These are phyloP conservation scores for Achroia grisella DNA, from an alignment of 1,140 invertebrate species.

Conservation along the genomic window DNA sequence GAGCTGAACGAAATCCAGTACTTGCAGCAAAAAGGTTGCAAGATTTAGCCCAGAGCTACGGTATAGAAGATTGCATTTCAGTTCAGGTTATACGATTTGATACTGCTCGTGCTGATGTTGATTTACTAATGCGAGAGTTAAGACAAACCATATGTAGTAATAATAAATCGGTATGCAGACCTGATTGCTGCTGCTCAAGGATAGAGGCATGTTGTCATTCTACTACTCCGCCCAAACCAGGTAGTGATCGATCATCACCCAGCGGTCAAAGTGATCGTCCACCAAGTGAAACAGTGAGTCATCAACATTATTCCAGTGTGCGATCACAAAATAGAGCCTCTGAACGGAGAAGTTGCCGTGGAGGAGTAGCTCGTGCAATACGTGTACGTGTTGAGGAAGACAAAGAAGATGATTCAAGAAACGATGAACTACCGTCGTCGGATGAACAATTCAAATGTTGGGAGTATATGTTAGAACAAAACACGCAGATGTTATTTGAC, in stretches of 20 bases:
- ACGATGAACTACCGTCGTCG: conserved; percentile 64
- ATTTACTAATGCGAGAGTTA: conserved; percentile 84
- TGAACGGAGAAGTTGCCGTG: conserved; percentile 73
- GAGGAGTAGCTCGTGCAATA: conserved; percentile 75
- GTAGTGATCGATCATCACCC: conserved; percentile 83
- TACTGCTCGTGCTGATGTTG: conserved; percentile 78
- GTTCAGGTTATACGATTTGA: conserved; percentile 84
- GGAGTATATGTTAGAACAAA: conserved; percentile 95
- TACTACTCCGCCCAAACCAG: conserved; percentile 61
- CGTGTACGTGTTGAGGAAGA: conserved; percentile 75
- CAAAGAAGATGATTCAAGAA: conserved; percentile 77
- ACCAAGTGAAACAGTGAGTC: conserved; percentile 45
- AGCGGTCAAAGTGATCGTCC: conserved; percentile 87
- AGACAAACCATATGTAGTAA: conserved; percentile 76
- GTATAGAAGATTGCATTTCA: conserved; percentile 86
- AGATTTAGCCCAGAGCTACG: conserved; percentile 87
- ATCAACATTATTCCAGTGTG: conserved; percentile 62
- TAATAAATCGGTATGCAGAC: conserved; percentile 72
- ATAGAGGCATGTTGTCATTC: conserved; percentile 77
- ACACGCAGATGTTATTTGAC: conserved; percentile 90
- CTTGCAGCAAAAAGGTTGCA: conserved; percentile 86
- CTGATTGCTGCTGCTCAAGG: conserved; percentile 78
- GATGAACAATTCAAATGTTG: conserved; percentile 94
- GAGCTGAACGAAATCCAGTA: conserved; percentile 82
- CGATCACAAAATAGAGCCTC: conserved; percentile 52